Conservation (phyloP, 2,113 vertebrate genomes). For the Uria lomvia region DNA sequence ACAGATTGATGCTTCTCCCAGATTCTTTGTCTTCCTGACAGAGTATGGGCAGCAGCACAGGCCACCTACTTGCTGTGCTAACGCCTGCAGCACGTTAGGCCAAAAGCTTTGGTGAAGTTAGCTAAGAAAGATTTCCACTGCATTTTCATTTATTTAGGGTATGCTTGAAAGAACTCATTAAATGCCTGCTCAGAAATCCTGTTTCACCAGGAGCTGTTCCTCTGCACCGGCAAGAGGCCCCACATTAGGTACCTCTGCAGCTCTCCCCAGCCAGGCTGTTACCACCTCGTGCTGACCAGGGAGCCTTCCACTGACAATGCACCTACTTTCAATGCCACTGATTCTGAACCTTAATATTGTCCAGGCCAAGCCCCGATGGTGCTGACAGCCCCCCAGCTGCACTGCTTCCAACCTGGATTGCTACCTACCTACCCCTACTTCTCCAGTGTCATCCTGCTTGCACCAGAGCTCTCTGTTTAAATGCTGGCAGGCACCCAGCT, state of each 20-base stretch:
- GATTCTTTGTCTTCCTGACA: constrained; percentile 75
- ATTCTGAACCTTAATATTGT: not conserved
- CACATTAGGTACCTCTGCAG: rapidly evolving
- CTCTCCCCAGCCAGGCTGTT: not conserved
- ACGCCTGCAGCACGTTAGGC: constrained; percentile 51
- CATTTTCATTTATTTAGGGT: not conserved
- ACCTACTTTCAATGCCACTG: not conserved
- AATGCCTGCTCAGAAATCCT: not conserved
- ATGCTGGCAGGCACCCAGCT: not conserved
- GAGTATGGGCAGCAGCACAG: constrained; percentile 62
- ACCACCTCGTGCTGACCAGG: rapidly evolving
- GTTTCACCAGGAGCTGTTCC: not conserved
- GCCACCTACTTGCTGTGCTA: constrained; percentile 65
- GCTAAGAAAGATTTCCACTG: not conserved
- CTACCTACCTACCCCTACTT: not conserved
- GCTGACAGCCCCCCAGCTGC: not conserved
- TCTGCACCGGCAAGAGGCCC: rapidly evolving
- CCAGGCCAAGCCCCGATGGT: not conserved
- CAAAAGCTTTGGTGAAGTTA: constrained; percentile 56
- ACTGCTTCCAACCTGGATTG: not conserved
- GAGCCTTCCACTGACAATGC: rapidly evolving
- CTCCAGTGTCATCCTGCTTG: not conserved
- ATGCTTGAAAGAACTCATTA: not conserved
- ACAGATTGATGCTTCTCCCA: constrained; percentile 77
- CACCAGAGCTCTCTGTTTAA: not conserved